A percentile compares a stretch with the other conserved stretches of the same genome.
phyloP scores from a whole-genome alignment of 2,797 vertebrate species.

The Heteromormyrus szaboi region DNA sequence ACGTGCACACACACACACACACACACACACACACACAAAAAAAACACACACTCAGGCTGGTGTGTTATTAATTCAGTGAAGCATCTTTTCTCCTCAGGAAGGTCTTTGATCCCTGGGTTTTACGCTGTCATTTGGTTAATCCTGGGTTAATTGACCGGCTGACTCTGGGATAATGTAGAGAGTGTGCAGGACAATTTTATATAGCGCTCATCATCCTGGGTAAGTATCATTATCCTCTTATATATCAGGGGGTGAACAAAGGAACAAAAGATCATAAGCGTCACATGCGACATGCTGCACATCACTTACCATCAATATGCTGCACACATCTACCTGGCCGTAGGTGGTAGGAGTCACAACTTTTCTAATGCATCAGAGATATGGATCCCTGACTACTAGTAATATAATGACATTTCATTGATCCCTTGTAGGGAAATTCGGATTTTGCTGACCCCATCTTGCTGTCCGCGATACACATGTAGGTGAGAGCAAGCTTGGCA shows the following conservation, averaged over 20 bases:
- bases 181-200: neutral
- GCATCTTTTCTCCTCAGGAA: neutral
- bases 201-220: neutral
- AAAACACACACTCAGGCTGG: neutral
- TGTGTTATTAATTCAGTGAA: neutral
- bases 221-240: neutral
- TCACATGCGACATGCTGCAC: neutral
- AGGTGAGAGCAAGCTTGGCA: neutral
- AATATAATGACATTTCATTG: neutral
- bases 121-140: neutral
- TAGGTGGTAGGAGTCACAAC: neutral
- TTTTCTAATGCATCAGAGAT: neutral
- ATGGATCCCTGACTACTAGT: neutral
- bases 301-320: neutral
- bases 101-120: neutral
- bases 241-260: neutral
- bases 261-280: neutral
- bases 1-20: neutral
- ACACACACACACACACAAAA: too few species aligned
- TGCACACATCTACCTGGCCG: neutral
- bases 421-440: neutral
- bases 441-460: neutral
- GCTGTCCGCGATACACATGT: neutral
- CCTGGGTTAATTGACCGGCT: neutral
- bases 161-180: neutral